Evolutionary conservation across 2,113 vertebrate species (phyloP), one percentile per base, ranked within the genome.

Genomic region (Vicugna pacos): DNA sequence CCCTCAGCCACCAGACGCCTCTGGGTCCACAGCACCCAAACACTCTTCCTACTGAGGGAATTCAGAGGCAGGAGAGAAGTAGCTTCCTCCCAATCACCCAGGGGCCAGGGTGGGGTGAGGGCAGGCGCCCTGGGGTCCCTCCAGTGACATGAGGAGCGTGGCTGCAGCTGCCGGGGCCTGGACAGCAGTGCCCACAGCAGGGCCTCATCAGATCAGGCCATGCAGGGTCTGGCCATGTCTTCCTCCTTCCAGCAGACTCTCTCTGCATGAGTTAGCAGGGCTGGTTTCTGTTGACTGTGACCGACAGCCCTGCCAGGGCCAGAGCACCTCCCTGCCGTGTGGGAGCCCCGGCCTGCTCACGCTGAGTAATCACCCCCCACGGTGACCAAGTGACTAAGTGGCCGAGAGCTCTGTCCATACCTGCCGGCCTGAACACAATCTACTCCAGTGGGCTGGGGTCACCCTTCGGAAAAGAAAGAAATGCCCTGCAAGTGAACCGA

Each of bases 61-160:
- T 32, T 64, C 79, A 75, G 83, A 92, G 52, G 70, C 0, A 28
- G 48, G 17, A 87, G 7, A 56, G 38, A 92, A 64, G 35, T 5
- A 62, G 56, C 15, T 46, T 3, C 38, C 42, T 6, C 35, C 42
- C 19, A 16, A 35, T 2, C 20, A 72, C 17, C 19, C 35, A 48
- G 56, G 28, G 9, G 38, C 38, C 42, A 79, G 62, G 19, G 17
- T 3, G 6, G 56, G 54, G 19, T 3, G 3, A 72, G 11, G 26
- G 69, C 15, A 83, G 10, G 42, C 4, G 65, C 28, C 24, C 69
- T 73, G 35, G 24, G 35, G 64, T 50, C 10, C 32, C 26, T n/a
- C 0, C 2, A 84, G 32, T 48, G 69, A 73, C 5, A 0, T 2
- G 38, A 86, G 30, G 46, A 26, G 14, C 3, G 1, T 3, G 67